These are phyloP conservation scores for Pipistrellus pipistrellus DNA, from an alignment of 2,797 vertebrate species.

Conservation along the genomic window DNA sequence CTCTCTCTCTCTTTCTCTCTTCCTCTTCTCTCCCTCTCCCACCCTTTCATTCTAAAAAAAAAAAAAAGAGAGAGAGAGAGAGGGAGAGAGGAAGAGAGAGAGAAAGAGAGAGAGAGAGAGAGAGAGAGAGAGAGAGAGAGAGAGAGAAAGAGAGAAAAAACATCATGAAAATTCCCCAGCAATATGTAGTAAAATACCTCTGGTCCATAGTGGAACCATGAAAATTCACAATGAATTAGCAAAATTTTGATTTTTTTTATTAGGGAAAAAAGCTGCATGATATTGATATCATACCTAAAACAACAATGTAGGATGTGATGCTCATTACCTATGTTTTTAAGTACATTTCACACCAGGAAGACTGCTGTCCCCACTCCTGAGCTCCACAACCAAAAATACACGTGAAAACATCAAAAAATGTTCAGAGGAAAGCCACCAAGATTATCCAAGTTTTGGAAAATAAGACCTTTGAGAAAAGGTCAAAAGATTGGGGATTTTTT, in stretches of 20 bases:
- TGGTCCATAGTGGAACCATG: neutral
- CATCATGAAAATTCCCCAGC: neutral
- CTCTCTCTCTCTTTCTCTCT: no score
- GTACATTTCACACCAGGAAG: neutral
- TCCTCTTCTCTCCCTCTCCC: no score
- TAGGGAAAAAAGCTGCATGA: neutral
- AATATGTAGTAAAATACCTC: neutral
- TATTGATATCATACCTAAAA: neutral
- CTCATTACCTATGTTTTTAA: neutral
- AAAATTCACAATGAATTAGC: neutral
- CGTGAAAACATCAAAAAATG: neutral
- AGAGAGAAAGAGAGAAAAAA: neutral
- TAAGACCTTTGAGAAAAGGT: constrained; percentile 57
- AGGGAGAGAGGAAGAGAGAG: no score
- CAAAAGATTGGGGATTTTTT: constrained; percentile 56
- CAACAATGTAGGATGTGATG: neutral
- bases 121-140: no score
- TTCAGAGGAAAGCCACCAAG: constrained; percentile 59
- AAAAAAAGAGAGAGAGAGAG: no score
- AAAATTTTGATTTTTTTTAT: constrained; percentile 38
- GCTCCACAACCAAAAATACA: neutral
- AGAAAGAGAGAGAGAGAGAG: neutral
- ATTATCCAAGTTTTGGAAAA: constrained; percentile 64
- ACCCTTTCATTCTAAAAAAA: no score
- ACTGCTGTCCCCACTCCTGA: neutral